These are phyloP conservation scores for Hippoglossus hippoglossus DNA, from an alignment of 2,797 vertebrate species.

Conservation along the genomic window DNA sequence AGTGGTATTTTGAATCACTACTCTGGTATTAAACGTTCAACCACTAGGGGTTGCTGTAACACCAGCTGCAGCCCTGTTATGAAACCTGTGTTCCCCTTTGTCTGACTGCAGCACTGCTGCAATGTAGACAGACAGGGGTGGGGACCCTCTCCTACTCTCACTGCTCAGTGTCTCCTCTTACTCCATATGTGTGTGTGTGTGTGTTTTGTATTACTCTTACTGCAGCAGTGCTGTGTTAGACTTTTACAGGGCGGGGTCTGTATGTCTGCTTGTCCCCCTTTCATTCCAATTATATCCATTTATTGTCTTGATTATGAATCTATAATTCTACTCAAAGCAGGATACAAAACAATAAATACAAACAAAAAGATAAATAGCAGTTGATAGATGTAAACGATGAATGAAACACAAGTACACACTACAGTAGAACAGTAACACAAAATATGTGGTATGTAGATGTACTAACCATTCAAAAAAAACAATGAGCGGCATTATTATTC, in stretches of 20 bases:
- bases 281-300: conserved; percentile 22
- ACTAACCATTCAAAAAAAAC: conserved; percentile 7
- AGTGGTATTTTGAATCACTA: background rate
- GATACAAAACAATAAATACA: background rate
- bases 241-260: conserved; percentile 54
- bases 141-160: conserved; percentile 54
- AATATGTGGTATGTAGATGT: background rate
- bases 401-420: background rate
- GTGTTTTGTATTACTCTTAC: conserved; percentile 31
- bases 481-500: conserved; percentile 42
- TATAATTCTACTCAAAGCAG: background rate
- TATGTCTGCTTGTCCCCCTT: conserved; percentile 25
- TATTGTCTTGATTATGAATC: conserved; percentile 3
- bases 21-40: conserved; percentile 21
- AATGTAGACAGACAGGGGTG: conserved; percentile 67
- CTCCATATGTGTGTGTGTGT: background rate
- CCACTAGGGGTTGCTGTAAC: conserved; percentile 61
- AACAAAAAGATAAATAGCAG: background rate
- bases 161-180: conserved; percentile 21
- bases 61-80: conserved; percentile 40
- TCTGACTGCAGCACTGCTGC: conserved; percentile 72
- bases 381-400: background rate
- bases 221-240: conserved; percentile 53
- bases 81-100: conserved; percentile 63
- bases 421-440: background rate